These are phyloP conservation scores for Lycaena phlaeas DNA, from an alignment of 2,888 invertebrate species.

Conservation along the genomic window DNA sequence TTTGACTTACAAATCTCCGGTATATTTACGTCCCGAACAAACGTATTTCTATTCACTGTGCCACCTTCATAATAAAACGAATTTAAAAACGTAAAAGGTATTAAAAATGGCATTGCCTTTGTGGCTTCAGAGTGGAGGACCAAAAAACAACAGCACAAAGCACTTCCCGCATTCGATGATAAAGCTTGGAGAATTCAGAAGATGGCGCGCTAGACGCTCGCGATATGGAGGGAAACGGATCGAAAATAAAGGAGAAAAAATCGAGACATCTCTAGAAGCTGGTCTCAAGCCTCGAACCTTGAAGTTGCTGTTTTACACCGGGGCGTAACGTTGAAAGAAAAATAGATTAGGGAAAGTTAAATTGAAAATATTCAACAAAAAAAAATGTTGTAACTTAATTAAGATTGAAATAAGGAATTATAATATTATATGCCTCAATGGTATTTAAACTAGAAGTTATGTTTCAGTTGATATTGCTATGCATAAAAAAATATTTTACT, in stretches of 20 bases:
- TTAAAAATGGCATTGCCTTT: constrained; percentile 13
- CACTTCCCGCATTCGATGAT: constrained; percentile 33
- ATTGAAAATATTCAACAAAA: too few species aligned
- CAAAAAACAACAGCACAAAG: constrained; percentile 28
- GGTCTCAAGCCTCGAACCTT: constrained; percentile 61
- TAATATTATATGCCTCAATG: too few species aligned
- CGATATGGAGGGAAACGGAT: constrained; percentile 57
- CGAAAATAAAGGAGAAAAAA: constrained; percentile 66
- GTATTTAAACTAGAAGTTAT: too few species aligned
- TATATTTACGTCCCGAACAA: too few species aligned
- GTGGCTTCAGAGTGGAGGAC: constrained; percentile 19
- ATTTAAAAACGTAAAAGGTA: constrained; percentile 8
- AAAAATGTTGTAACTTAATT: too few species aligned
- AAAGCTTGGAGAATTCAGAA: constrained; percentile 44
- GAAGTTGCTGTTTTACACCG: constrained; percentile 44
- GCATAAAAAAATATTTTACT: too few species aligned
- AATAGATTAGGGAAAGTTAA: too few species aligned
- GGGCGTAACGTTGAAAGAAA: constrained; percentile 11
- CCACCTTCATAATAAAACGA: constrained; percentile 8
- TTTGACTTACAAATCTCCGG: too few species aligned
- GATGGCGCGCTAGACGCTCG: constrained; percentile 62
- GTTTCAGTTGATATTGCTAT: too few species aligned
- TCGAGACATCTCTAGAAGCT: constrained; percentile 66
- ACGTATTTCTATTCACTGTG: too few species aligned
- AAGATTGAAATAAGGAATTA: too few species aligned